These are phyloP conservation scores for Agonopterix alstromeriana DNA, from an alignment of 2,888 invertebrate genomes.

Conservation along the genomic window DNA sequence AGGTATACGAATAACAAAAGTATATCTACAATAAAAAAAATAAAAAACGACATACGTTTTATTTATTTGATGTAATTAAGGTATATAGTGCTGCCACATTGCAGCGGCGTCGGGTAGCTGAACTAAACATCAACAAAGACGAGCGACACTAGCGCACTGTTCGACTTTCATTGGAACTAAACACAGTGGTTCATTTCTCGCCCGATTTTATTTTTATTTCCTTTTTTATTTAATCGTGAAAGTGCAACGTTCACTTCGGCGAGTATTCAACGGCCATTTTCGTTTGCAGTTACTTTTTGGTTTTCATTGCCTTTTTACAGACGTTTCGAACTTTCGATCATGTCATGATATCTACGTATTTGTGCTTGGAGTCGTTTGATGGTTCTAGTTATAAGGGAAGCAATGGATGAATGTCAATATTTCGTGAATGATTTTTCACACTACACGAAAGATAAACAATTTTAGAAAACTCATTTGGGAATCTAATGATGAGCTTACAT, in stretches of 20 bases:
- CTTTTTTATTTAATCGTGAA: conserved; percentile 67
- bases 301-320: conserved; percentile 63
- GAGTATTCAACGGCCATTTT: conserved; percentile 65
- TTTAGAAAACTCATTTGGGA: neutral
- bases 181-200: conserved; percentile 56
- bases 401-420: neutral
- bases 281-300: conserved; percentile 59
- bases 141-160: conserved; percentile 37
- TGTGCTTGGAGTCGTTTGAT: neutral
- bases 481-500: conserved; percentile 20
- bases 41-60: neutral
- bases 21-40: conserved; percentile 9
- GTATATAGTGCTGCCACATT: conserved; percentile 41
- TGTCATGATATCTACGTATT: conserved; percentile 29
- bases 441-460: neutral
- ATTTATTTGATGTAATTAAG: neutral
- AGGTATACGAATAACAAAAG: no score
- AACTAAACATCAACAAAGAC: conserved; percentile 37
- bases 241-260: conserved; percentile 71
- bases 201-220: conserved; percentile 47
- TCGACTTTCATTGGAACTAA: conserved; percentile 36
- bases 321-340: conserved; percentile 48
- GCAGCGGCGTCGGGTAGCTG: conserved; percentile 59
- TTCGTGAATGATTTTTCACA: neutral
- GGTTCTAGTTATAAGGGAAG: neutral